phyloP scores from a whole-genome alignment of 2,888 invertebrate genomes.

The Zonitis immaculata region DNA sequence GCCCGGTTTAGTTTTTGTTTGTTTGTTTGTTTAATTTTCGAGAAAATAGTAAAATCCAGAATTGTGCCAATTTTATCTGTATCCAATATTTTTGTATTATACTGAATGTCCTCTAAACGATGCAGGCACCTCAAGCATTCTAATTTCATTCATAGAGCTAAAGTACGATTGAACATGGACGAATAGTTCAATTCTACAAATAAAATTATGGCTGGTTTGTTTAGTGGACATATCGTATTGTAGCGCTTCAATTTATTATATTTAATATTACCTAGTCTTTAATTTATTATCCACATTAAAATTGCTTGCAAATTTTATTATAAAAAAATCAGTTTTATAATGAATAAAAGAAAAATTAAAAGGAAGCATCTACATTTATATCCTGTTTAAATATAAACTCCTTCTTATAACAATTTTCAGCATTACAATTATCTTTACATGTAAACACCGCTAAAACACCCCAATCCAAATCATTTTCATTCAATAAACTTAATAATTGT shows the following conservation, averaged over 20 bases:
- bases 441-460: constrained; percentile 83
- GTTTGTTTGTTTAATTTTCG: constrained; percentile 8
- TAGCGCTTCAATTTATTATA: not conserved
- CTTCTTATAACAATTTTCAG: constrained; percentile 58
- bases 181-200: too few relatives aligned
- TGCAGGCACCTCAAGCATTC: too few relatives aligned
- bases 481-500: constrained; percentile 42
- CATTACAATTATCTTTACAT: constrained; percentile 70
- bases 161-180: too few relatives aligned
- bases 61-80: constrained; percentile 10
- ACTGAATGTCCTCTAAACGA: too few relatives aligned
- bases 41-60: not conserved
- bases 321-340: too few relatives aligned
- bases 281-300: not conserved
- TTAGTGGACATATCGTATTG: too few relatives aligned
- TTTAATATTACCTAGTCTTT: not conserved
- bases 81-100: too few relatives aligned
- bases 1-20: too few relatives aligned
- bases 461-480: constrained; percentile 69
- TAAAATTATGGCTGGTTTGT: too few relatives aligned
- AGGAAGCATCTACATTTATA: constrained; percentile 43
- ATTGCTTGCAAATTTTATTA: too few relatives aligned
- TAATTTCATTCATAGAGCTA: too few relatives aligned
- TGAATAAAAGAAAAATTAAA: too few relatives aligned
- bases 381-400: constrained; percentile 88